These are phyloP conservation scores for Zeus faber DNA, from an alignment of 2,113 vertebrate species.

Conservation along the genomic window DNA sequence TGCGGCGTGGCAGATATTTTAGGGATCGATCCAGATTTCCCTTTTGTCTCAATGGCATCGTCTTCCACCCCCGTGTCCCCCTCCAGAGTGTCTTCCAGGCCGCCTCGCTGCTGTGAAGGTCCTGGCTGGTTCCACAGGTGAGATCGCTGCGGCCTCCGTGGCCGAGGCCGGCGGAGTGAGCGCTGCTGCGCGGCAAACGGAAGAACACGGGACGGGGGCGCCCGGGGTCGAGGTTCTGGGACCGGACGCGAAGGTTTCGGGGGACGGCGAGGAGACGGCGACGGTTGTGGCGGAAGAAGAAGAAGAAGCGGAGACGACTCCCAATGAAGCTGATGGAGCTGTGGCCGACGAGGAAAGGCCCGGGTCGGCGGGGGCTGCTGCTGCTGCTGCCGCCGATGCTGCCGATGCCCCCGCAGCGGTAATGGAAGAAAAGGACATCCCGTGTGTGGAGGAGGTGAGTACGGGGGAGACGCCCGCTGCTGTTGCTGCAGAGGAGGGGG, in stretches of 20 bases:
- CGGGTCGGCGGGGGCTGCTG: slow-evolving; percentile 11
- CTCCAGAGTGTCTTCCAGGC: slow-evolving; percentile 39
- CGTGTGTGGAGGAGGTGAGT: slow-evolving; percentile 14
- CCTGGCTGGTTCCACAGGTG: slow-evolving; percentile 36
- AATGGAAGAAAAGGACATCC: slow-evolving; percentile 18
- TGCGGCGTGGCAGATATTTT: too few relatives aligned
- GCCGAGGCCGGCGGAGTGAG: slow-evolving; percentile 32
- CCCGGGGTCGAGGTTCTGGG: neutral
- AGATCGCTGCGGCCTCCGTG: slow-evolving; percentile 61
- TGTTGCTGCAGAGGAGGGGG: slow-evolving; percentile 18
- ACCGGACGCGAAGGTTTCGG: too few relatives aligned
- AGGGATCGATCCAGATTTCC: too few relatives aligned
- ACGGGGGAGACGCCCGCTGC: slow-evolving; percentile 6
- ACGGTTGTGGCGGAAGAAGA: too few relatives aligned
- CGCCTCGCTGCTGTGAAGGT: slow-evolving; percentile 49
- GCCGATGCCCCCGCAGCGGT: neutral
- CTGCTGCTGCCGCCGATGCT: neutral
- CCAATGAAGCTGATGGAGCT: too few relatives aligned
- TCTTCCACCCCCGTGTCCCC: too few relatives aligned
- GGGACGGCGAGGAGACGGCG: too few relatives aligned
- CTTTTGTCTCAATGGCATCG: too few relatives aligned
- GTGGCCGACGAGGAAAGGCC: too few relatives aligned
- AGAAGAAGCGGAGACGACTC: too few relatives aligned
- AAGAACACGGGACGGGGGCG: slow-evolving; percentile 13
- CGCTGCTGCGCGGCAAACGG: slow-evolving; percentile 25